Evolutionary conservation across 2,113 vertebrate genomes (phyloP), one percentile per base, ranked within the genome.

Genomic region (Ia io): DNA sequence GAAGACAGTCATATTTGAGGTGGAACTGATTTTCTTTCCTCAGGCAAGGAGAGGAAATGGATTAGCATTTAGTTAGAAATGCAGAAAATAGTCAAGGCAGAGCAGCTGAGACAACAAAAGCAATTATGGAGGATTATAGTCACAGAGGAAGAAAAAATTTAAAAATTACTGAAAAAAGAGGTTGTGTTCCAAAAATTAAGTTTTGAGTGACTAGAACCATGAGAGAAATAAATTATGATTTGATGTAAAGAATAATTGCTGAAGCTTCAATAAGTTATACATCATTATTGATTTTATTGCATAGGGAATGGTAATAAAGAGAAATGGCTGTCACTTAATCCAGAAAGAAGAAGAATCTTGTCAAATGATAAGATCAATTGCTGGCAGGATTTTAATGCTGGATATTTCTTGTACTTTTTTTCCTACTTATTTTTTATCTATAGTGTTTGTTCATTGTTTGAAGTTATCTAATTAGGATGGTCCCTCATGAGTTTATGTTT

Each of bases 381-480:
- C 88, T 71, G 53, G 49, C 67, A 80, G 49, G 11, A 42, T 90
- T 94, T 96, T 67, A 80, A 93, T 96, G 22, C 14, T 95, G 61
- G 20, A 9, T 85, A 40, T 92, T 85, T 95, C 47, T 93, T 90
- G 18, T 6, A 61, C 8, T 42, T 84, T 70, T 59, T 14, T 1
- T 5, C 9, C 10, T 8, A 37, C 59, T 95, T 69, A 22, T 12
- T 88, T 84, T 84, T 95, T 95, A 80, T 71, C 84, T 85, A 7
- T 20, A 90, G 47, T 13, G 28, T 67, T 84, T 93, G 65, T 84
- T 92, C 82, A 80, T 7, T 90, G 35, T 95, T 95, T 96, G 96
- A 95, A 96, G 73, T 93, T 88, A 25, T 65, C 90, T 95, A 91
- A 94, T 97, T 97, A 88, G 56, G 47, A 74, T 37, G 40, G 67